These are phyloP conservation scores for Chaetoderma sp. DNA, from an alignment of 2,888 invertebrate species.

Conservation along the genomic window DNA sequence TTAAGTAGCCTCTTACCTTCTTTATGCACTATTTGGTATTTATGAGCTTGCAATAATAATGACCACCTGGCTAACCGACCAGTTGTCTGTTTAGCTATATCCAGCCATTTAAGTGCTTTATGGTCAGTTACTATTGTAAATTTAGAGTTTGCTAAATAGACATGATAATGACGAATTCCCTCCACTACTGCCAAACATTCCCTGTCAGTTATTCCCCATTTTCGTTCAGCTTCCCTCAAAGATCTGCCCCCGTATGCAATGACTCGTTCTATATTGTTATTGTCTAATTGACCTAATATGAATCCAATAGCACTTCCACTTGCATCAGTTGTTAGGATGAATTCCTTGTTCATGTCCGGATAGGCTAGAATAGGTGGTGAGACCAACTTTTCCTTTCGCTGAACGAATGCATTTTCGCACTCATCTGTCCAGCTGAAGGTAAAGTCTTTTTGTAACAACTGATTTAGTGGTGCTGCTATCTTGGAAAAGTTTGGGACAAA, in stretches of 20 bases:
- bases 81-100: constrained; percentile 12
- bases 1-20: constrained; percentile 3
- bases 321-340: constrained; percentile 36
- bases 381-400: constrained; percentile 40
- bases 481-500: constrained; percentile 52
- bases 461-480: constrained; percentile 47
- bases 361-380: constrained; percentile 16
- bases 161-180: constrained; percentile 25
- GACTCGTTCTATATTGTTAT: constrained; percentile 29
- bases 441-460: constrained; percentile 42
- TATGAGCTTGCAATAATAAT: constrained; percentile 27
- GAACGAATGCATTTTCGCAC: constrained; percentile 47
- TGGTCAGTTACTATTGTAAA: constrained; percentile 37
- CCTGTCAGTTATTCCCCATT: constrained; percentile 21
- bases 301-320: constrained; percentile 27
- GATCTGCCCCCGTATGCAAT: constrained; percentile 29
- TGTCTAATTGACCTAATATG: constrained; percentile 35
- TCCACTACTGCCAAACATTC: constrained; percentile 34
- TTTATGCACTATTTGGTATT: constrained; percentile 22
- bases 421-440: constrained; percentile 42
- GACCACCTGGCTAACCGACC: constrained; percentile 25
- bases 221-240: constrained; percentile 17
- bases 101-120: constrained; percentile 24
- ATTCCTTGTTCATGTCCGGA: constrained; percentile 21
- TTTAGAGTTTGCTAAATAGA: constrained; percentile 22